A percentile compares a stretch with the other conserved stretches of the same genome.
Evolutionary conservation across 2,888 invertebrate genomes (phyloP).

Genomic region (Subacronicta megacephala): DNA sequence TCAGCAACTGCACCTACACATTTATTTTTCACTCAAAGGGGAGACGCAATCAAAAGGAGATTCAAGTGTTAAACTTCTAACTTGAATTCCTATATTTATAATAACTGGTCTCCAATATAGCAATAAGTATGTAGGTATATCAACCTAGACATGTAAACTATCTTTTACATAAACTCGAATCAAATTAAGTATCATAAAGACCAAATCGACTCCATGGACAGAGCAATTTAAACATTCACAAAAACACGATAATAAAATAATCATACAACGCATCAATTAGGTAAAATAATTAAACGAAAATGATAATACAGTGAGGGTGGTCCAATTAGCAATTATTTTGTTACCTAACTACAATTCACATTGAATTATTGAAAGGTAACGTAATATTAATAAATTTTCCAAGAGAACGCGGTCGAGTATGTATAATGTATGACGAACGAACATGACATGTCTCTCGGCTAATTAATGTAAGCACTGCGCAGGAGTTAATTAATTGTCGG

Average conservation of each 20-base stretch:
- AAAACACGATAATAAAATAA: conserved; percentile 70
- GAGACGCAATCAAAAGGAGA: conserved; percentile 41
- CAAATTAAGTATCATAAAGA: conserved; percentile 80
- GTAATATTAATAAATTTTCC: conserved; percentile 75
- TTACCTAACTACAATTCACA: conserved; percentile 51
- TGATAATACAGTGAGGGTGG: conserved; percentile 69
- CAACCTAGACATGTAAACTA: conserved; percentile 32
- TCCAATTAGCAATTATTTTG: conserved; percentile 62
- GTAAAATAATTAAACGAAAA: conserved; percentile 61
- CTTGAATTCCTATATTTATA: neutral
- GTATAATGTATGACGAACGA: conserved; percentile 81
- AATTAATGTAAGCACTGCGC: conserved; percentile 86
- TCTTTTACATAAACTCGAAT: conserved; percentile 46
- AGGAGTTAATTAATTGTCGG: conserved; percentile 87
- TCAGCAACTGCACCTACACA: conserved; percentile 37
- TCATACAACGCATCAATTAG: conserved; percentile 73
- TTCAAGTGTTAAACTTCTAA: conserved; percentile 6
- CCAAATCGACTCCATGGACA: conserved; percentile 68
- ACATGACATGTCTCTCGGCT: conserved; percentile 78
- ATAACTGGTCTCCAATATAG: conserved; percentile 20
- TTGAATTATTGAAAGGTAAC: conserved; percentile 70
- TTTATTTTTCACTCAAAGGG: too few species aligned
- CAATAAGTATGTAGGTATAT: too few species aligned
- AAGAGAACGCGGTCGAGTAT: conserved; percentile 67
- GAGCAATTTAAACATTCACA: conserved; percentile 66